Evolutionary conservation across 2,113 vertebrate genomes (phyloP).

Genomic region (Chaenocephalus aceratus): DNA sequence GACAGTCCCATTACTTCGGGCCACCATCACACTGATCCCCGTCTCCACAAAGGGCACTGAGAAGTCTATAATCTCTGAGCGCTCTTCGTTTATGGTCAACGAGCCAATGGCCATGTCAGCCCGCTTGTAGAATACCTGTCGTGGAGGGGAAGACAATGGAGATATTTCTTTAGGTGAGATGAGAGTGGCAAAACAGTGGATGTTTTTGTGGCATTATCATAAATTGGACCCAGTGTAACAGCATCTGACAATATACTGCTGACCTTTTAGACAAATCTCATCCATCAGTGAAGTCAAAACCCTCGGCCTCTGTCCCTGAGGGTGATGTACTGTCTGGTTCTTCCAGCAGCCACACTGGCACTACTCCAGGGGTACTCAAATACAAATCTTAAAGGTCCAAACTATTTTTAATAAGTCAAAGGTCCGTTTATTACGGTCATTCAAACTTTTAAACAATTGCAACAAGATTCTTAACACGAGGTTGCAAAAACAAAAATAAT

Average conservation of each 20-base stretch:
- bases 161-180: neutral
- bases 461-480: no score
- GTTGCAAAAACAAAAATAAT: no score
- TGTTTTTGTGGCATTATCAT: neutral
- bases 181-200: neutral
- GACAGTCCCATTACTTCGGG: slow-evolving; percentile 95
- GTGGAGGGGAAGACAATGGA: neutral
- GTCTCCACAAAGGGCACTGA: slow-evolving; percentile 98
- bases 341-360: slow-evolving; percentile 13
- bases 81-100: slow-evolving; percentile 97
- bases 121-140: slow-evolving; percentile 94
- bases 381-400: no score
- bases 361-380: neutral
- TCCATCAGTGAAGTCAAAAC: slow-evolving; percentile 17
- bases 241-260: neutral
- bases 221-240: neutral
- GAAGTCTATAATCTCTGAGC: slow-evolving; percentile 97
- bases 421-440: no score
- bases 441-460: no score
- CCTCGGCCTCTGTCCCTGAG: slow-evolving; percentile 14
- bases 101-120: slow-evolving; percentile 99
- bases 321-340: slow-evolving; percentile 14
- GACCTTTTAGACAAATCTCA: slow-evolving; percentile 58
- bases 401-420: no score
- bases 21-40: slow-evolving; percentile 98